These are phyloP conservation scores for Leptinotarsa peninsularis DNA, from an alignment of 2,888 invertebrate genomes.

Conservation along the genomic window DNA sequence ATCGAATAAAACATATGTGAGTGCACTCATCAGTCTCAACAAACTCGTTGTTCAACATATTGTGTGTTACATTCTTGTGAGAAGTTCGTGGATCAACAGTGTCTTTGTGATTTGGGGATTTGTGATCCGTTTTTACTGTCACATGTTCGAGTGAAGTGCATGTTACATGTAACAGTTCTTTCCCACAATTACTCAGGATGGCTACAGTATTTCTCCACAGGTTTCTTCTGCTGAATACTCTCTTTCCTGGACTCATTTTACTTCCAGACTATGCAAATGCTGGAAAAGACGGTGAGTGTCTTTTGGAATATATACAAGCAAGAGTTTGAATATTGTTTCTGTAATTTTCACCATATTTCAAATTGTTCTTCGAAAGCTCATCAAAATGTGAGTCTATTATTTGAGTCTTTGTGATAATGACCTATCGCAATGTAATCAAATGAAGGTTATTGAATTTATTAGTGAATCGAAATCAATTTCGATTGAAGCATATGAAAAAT, in stretches of 20 bases:
- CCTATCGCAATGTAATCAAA: too few species aligned
- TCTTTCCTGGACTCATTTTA: conserved; percentile 12
- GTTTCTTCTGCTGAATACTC: background rate
- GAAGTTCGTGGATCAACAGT: background rate
- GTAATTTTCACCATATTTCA: background rate
- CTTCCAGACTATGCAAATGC: background rate
- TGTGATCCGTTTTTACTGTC: background rate
- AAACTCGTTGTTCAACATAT: background rate
- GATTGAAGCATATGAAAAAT: too few species aligned
- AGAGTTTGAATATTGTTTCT: background rate
- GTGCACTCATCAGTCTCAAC: background rate
- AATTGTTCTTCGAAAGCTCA: background rate
- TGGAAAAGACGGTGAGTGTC: conserved; percentile 52
- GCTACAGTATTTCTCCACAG: background rate
- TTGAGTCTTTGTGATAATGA: too few species aligned
- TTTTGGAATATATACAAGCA: background rate
- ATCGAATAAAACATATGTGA: background rate
- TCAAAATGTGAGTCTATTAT: background rate
- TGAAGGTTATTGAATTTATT: too few species aligned
- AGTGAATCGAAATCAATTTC: too few species aligned
- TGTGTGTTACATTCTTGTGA: background rate
- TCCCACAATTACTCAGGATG: background rate
- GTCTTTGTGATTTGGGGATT: conserved; percentile 4
- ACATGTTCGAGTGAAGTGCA: conserved; percentile 3
- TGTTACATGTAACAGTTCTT: background rate